phyloP scores from a whole-genome alignment of 1,140 invertebrate genomes.

The Colletes gigas region DNA sequence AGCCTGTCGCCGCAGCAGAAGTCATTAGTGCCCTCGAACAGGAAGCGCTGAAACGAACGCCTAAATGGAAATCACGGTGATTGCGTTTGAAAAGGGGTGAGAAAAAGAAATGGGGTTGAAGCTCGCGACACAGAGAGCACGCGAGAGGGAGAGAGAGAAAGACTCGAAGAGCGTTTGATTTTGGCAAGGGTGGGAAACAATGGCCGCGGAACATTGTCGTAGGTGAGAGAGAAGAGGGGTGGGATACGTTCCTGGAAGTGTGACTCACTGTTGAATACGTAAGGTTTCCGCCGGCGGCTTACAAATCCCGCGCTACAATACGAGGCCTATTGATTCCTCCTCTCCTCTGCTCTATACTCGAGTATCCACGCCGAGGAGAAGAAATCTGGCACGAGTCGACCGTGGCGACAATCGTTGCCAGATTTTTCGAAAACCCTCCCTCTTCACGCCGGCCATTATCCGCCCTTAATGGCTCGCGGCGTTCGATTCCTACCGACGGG shows the following conservation, averaged over 20 bases:
- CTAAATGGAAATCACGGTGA: slow-evolving; percentile 57
- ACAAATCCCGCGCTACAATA: slow-evolving; percentile 70
- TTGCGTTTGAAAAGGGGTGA: slow-evolving; percentile 44
- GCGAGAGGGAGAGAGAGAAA: slow-evolving; percentile 10
- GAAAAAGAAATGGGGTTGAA: slow-evolving; percentile 17
- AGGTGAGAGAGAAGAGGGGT: slow-evolving; percentile 49
- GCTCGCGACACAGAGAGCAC: neutral
- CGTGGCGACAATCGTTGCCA: slow-evolving; percentile 47
- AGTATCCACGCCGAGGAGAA: slow-evolving; percentile 24
- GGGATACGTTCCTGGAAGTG: slow-evolving; percentile 57
- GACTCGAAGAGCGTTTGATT: slow-evolving; percentile 39
- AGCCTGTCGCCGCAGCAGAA: slow-evolving; percentile 28
- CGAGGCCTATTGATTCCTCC: slow-evolving; percentile 53
- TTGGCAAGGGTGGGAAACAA: slow-evolving; percentile 51
- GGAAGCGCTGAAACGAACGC: slow-evolving; percentile 42
- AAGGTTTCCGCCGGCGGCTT: slow-evolving; percentile 70
- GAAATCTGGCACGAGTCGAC: slow-evolving; percentile 48
- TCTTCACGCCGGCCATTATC: slow-evolving; percentile 16
- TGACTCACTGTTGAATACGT: slow-evolving; percentile 67
- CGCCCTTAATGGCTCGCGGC: slow-evolving; percentile 29
- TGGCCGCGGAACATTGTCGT: slow-evolving; percentile 52
- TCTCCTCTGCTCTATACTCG: slow-evolving; percentile 3
- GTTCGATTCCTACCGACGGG: slow-evolving; percentile 4
- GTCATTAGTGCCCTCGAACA: slow-evolving; percentile 44
- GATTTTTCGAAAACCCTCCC: slow-evolving; percentile 47